Base-by-base conservation (phyloP, 2,888 invertebrate species). In the Caenorhabditis sp. region DNA sequence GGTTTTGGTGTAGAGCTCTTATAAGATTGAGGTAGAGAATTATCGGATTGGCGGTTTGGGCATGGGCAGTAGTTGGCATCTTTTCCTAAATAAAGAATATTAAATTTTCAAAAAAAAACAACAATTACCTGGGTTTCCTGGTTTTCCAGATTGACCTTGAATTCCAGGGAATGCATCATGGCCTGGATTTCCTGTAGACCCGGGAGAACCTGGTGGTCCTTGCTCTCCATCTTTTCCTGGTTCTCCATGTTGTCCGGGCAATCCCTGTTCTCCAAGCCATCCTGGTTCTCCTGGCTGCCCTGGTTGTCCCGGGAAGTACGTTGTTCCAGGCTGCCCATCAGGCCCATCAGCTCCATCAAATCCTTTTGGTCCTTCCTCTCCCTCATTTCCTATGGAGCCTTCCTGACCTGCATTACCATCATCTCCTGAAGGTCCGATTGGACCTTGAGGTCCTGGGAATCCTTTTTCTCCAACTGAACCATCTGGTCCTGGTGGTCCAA, bases 201-300 rank as follows among this genome's bases (percentile, higher is more conserved):
- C 87, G 64, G 80, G 79, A 8, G 70, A 55, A 61, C 87, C 87
- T 22, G 62, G 26, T 60, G 81, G 80, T 72, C 86, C 86, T 24
- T 80, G 69, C 55, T 81, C 82, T 69, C 87, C 87, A 9, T 82
- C 80, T 13, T 72, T 70, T 83, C 87, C 87, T 80, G 84, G 83
- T 50, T 85, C 82, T 71, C 87, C 87, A 28, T 82, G 77, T 24
- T 81, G 50, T 82, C 87, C 87, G 62, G 87, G 87, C 64, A 80
- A 77, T 51, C 87, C 87, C 32, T 65, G 60, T 62, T 84, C 82
- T 72, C 86, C 87, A 26, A 70, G 53, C 83, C 83, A 83, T 81
- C 87, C 87, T 67, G 85, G 85, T 61, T 80, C 80, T 78, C 87
- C 86, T 67, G 85, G 85, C 65, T 85, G 85, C 81, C 87, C 87